Base-by-base conservation (phyloP, 1,140 invertebrate genomes). In the Ridgeia piscesae region DNA sequence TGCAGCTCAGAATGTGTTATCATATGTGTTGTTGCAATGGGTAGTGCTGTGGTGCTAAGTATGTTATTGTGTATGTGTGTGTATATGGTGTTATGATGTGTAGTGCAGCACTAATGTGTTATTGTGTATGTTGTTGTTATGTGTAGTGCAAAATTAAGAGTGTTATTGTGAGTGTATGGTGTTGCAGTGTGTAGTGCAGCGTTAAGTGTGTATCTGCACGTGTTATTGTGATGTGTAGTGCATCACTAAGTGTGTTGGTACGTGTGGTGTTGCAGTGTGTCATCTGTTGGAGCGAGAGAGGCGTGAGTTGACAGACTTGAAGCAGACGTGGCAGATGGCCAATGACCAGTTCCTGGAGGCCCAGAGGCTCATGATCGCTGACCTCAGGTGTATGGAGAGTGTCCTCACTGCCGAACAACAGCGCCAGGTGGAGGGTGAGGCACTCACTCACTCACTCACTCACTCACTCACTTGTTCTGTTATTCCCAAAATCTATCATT, bases 261-360 rank as follows among this genome's bases (percentile, higher is more conserved):
- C 8, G 89, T 35, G 35, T 92, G 92, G 17, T 58, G 31, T 94
- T 93, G 14, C 93, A 96, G 96, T 96, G 88, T 96, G 95, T 94
- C 93, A 93, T 9, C 93, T 96, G 33, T 92, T 96, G 92, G 96
- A 96, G 92, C 95, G 96, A 42, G 96, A 96, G 94, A 96, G 96
- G 93, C 95, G 95, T 92, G 94, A 94, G 31, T 96, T 96, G 93
- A 95, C 95, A 89, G 95, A 96, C 35, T 93, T 96, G 89, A 96
- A 96, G 93, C 94, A 96, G 92, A 96, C 96, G 31, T 96, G 96
- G 96, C 96, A 96, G 93, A 96, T 96, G 95, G 96, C 96, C 21
- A 97, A 96, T 93, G 96, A 96, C 93, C 96, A 96, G 93, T 97
- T 97, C 94, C 93, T 97, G 35, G 96, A 96, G 94, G 95, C 96